Conservation (phyloP, 2,888 invertebrate species). For the Ceriagrion tenellum region DNA sequence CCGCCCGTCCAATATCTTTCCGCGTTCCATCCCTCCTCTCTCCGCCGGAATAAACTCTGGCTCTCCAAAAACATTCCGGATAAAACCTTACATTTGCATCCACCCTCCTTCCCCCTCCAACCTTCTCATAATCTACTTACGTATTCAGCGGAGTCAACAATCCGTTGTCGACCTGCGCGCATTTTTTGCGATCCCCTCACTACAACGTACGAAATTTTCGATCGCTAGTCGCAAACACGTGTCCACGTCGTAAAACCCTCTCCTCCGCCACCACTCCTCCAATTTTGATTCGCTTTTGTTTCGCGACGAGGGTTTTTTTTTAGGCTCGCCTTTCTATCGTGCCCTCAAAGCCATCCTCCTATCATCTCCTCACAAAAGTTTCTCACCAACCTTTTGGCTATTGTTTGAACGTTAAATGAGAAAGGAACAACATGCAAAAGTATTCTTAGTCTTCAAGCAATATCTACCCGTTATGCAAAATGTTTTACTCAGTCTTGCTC, state of each 20-base stretch:
- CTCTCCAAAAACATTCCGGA: background rate
- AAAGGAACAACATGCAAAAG: no score
- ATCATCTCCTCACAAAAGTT: background rate
- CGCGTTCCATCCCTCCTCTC: background rate
- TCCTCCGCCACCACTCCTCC: background rate
- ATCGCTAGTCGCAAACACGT: background rate
- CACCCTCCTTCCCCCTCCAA: background rate
- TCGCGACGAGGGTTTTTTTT: background rate
- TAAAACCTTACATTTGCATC: background rate
- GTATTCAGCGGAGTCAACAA: conserved; percentile 50
- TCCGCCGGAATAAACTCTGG: background rate
- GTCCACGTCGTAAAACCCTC: background rate
- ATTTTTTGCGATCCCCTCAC: background rate
- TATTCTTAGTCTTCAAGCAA: no score
- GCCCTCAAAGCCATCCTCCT: no score
- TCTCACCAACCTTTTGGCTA: background rate
- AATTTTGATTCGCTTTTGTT: background rate
- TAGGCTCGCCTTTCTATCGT: background rate
- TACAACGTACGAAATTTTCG: background rate
- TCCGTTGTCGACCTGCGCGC: background rate
- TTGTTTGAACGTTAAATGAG: no score
- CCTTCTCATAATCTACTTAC: conserved; percentile 41
- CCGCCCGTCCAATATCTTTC: background rate
- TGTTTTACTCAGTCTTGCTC: no score
- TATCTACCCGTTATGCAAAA: no score